Evolutionary conservation across 2,113 vertebrate species (phyloP).

Genomic region (Chionomys nivalis): DNA sequence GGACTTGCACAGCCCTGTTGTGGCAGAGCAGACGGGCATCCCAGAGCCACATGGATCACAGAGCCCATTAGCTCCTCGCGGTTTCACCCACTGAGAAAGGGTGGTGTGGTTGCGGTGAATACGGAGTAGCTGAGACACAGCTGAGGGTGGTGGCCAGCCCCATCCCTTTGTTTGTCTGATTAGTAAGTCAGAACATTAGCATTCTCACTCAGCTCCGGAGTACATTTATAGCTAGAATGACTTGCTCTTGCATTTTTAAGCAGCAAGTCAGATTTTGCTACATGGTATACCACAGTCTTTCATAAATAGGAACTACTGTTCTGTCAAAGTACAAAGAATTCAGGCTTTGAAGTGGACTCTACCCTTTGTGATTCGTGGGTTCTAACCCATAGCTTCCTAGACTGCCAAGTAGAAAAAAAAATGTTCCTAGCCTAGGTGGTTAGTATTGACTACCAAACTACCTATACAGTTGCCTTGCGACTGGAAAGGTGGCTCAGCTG

Average conservation of each 20-base stretch:
- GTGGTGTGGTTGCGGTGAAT: background rate
- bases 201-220: constrained; percentile 45
- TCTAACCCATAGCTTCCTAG: background rate
- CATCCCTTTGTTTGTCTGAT: background rate
- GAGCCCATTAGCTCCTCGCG: background rate
- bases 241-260: constrained; percentile 42
- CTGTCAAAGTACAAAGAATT: background rate
- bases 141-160: background rate
- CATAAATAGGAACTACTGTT: background rate
- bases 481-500: background rate
- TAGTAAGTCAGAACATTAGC: constrained; percentile 40
- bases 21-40: background rate
- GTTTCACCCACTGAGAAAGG: background rate
- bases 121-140: background rate
- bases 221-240: constrained; percentile 54
- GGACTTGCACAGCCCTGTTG: background rate
- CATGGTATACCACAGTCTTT: constrained; percentile 22
- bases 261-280: constrained; percentile 40
- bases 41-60: background rate
- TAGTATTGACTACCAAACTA: background rate
- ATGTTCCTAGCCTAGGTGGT: background rate
- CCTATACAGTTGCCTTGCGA: background rate
- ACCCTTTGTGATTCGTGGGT: background rate
- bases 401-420: background rate
- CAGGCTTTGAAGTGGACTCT: background rate